These are phyloP conservation scores for Tapirus terrestris DNA, from an alignment of 2,113 vertebrate species.

Conservation along the genomic window DNA sequence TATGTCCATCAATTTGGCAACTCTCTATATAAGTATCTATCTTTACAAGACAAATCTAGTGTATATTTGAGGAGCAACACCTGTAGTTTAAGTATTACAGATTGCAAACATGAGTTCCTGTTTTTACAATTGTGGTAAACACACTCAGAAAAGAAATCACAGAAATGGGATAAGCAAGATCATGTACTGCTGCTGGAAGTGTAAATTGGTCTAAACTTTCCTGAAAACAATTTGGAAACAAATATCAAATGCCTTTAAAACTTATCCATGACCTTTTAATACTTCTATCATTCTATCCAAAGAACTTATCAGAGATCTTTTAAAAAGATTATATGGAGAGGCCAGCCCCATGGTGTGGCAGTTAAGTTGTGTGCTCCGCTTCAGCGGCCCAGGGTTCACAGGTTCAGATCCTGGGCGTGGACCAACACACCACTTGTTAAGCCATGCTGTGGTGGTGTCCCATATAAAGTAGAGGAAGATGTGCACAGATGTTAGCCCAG, in stretches of 20 bases:
- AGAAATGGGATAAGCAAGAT: background rate
- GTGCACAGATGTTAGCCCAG: too few species aligned
- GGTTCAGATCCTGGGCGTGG: too few species aligned
- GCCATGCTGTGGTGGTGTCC: too few species aligned
- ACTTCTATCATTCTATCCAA: background rate
- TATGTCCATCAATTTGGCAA: conserved; percentile 11
- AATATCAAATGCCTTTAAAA: background rate
- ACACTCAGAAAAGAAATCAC: background rate
- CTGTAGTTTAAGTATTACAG: background rate
- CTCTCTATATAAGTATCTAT: background rate
- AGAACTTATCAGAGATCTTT: background rate
- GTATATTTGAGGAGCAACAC: background rate
- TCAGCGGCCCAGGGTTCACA: too few species aligned
- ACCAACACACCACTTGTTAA: too few species aligned
- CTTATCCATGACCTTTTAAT: background rate
- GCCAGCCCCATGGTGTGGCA: too few species aligned
- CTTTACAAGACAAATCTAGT: background rate
- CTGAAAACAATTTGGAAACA: conserved; percentile 1
- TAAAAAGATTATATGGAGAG: background rate
- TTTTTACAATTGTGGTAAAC: background rate
- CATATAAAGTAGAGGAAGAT: too few species aligned
- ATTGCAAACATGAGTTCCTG: background rate
- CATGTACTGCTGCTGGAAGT: background rate
- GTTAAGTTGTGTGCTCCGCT: too few species aligned
- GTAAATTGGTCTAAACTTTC: background rate